Conservation (phyloP, 2,888 invertebrate species). For the Folsomia manolachei region DNA sequence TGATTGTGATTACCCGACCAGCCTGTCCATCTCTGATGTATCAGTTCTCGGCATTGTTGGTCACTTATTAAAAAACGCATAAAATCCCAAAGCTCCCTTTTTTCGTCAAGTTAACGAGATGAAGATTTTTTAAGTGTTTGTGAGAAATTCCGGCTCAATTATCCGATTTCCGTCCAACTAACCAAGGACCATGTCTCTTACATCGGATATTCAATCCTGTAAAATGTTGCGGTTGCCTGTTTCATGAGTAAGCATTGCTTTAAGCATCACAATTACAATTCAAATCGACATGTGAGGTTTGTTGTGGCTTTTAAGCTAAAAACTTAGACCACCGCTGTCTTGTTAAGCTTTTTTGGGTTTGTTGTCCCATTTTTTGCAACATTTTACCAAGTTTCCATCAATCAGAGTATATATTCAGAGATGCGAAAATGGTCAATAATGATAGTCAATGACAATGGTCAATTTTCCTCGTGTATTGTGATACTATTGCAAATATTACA, state of each 20-base stretch:
- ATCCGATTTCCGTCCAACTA: conserved; percentile 15
- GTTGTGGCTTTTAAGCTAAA: background rate
- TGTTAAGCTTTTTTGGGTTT: background rate
- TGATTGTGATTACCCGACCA: too few species aligned
- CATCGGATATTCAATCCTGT: background rate
- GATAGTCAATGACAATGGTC: too few species aligned
- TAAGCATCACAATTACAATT: background rate
- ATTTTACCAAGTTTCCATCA: too few species aligned
- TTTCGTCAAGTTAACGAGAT: conserved; percentile 15
- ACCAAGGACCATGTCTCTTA: background rate
- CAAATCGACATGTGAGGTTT: background rate
- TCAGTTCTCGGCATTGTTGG: background rate
- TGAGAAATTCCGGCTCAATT: conserved; percentile 17
- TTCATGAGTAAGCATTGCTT: background rate
- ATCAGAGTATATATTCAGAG: too few species aligned
- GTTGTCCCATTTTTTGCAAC: too few species aligned
- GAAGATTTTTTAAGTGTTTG: conserved; percentile 17
- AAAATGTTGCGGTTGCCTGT: background rate
- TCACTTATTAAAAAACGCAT: background rate
- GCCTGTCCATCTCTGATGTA: background rate
- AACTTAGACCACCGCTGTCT: background rate
- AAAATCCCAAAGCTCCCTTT: background rate
- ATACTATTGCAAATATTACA: too few species aligned
- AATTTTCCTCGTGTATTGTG: too few species aligned
- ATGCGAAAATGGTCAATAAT: too few species aligned